These are phyloP conservation scores for Ellobium chinense DNA, from an alignment of 2,888 invertebrate genomes.

Conservation along the genomic window DNA sequence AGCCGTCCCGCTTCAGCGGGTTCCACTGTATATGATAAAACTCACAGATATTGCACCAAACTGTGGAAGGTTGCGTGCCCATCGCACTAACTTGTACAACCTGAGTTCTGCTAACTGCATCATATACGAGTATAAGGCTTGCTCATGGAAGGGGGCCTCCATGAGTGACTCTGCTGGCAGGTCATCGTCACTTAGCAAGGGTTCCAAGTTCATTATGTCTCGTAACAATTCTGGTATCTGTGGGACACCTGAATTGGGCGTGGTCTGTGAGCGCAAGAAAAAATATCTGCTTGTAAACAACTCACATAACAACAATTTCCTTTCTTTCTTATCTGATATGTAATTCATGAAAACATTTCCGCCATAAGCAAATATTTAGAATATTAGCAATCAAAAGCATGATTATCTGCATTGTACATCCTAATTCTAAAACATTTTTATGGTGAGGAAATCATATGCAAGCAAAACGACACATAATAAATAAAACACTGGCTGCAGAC, in stretches of 20 bases:
- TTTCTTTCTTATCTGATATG: no score
- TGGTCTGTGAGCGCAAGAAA: constrained; percentile 3
- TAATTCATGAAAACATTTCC: no score
- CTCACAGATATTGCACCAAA: constrained; percentile 96
- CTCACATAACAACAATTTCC: no score
- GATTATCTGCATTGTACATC: no score
- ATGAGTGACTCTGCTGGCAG: constrained; percentile 58
- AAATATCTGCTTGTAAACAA: no score
- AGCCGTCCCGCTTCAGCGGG: no score
- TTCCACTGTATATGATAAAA: constrained; percentile 35
- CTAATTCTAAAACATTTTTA: no score
- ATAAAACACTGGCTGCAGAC: no score
- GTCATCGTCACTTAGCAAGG: constrained; percentile 74
- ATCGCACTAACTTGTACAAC: constrained; percentile 97
- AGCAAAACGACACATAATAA: no score
- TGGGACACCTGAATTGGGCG: constrained; percentile 23
- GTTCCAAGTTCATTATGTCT: constrained; percentile 76
- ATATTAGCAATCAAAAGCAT: no score
- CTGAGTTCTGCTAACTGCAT: constrained; percentile 89
- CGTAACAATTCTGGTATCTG: constrained; percentile 69
- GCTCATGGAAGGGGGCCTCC: constrained; percentile 63
- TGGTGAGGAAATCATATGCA: no score
- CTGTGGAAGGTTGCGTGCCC: constrained; percentile 97
- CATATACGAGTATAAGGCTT: constrained; percentile 68
- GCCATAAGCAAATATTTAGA: no score